Evolutionary conservation across 2,797 vertebrate species (phyloP).

Genomic region (Botia kubotai): DNA sequence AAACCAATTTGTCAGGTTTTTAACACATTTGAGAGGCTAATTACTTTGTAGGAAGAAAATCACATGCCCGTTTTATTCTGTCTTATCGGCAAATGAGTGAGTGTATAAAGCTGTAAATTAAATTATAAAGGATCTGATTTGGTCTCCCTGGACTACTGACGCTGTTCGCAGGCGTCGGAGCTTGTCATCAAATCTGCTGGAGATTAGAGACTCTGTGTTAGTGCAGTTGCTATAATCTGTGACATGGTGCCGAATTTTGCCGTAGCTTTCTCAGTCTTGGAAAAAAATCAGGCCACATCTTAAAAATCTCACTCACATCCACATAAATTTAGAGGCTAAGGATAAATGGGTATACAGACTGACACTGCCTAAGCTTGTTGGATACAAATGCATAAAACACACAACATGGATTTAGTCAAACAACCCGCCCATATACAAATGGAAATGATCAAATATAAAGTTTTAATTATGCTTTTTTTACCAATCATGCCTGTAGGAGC

Average conservation of each 20-base stretch:
- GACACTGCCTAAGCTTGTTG: not conserved
- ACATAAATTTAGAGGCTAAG: not conserved
- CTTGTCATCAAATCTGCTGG: constrained; percentile 11
- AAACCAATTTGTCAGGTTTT: constrained; percentile 58
- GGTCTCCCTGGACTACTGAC: not conserved
- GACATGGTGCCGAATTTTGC: not conserved
- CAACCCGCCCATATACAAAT: too few species aligned
- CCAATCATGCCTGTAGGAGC: not conserved
- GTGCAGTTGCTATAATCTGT: constrained; percentile 10
- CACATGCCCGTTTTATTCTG: not conserved
- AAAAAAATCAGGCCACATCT: not conserved
- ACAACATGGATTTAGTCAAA: too few species aligned
- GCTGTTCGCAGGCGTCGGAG: constrained; percentile 12
- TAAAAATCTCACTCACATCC: not conserved
- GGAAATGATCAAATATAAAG: too few species aligned
- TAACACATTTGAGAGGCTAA: constrained; percentile 55
- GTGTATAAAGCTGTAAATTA: constrained; percentile 49
- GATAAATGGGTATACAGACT: not conserved
- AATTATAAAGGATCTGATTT: constrained; percentile 44
- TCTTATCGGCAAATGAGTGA: constrained; percentile 15
- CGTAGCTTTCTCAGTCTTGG: not conserved
- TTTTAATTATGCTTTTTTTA: too few species aligned
- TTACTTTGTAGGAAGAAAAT: constrained; percentile 47
- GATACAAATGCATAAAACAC: too few species aligned
- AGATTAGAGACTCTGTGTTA: constrained; percentile 6